Conservation (phyloP, 2,888 invertebrate genomes). For the Sesia bembeciformis region DNA sequence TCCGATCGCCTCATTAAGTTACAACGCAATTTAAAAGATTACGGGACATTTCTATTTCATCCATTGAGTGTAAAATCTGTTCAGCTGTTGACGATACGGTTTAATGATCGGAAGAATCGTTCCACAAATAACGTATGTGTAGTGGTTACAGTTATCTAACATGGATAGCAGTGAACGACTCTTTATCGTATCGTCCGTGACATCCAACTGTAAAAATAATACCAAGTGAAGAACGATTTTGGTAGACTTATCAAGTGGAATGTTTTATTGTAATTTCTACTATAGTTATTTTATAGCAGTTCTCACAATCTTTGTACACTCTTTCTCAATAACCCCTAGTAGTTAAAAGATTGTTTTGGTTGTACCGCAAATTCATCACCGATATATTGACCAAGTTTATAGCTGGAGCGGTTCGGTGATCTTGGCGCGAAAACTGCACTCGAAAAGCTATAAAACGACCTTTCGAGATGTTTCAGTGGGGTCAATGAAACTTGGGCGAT, state of each 20-base stretch:
- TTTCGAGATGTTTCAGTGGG: conserved; percentile 13
- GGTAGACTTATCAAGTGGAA: too few relatives aligned
- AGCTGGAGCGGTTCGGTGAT: conserved; percentile 8
- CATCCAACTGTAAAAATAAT: conserved; percentile 37
- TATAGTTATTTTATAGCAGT: too few relatives aligned
- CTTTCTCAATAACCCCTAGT: too few relatives aligned
- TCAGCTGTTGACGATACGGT: conserved; percentile 6
- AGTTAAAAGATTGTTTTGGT: too few relatives aligned
- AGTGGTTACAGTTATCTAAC: not conserved
- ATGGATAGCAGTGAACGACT: conserved; percentile 49
- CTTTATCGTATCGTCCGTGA: conserved; percentile 52
- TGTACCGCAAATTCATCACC: too few relatives aligned
- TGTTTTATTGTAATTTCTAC: too few relatives aligned
- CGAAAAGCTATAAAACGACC: conserved; percentile 27
- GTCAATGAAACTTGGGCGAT: conserved; percentile 32
- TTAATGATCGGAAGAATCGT: conserved; percentile 41
- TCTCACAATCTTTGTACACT: too few relatives aligned
- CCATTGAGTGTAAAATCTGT: too few relatives aligned
- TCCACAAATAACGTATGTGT: conserved; percentile 40
- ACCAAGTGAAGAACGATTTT: conserved; percentile 14
- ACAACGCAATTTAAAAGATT: too few relatives aligned
- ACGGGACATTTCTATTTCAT: too few relatives aligned
- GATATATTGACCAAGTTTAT: too few relatives aligned
- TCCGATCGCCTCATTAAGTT: too few relatives aligned
- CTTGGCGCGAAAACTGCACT: conserved; percentile 20